Evolutionary conservation across 2,113 vertebrate species (phyloP), one percentile per base, ranked within the genome.

Genomic region (Apodemus sylvaticus): DNA sequence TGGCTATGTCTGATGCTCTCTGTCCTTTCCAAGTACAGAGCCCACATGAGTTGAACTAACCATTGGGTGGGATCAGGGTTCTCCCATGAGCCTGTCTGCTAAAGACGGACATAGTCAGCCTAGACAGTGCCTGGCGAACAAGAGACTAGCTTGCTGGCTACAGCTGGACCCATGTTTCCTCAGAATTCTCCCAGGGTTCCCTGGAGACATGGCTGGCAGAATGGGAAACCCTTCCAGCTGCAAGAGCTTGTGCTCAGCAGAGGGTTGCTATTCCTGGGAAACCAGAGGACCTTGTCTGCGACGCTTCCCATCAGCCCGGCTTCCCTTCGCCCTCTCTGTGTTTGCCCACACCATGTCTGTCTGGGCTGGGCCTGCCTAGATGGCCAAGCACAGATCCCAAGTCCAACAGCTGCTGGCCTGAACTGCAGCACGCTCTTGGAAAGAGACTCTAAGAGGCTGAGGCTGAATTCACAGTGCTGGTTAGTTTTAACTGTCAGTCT

Each of bases 101-200:
- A 55, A 73, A 53, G 48, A 82, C 36, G 62, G 94, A 48, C 6
- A 4, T 14, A 78, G 26, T 70, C 3, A 14, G 55, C 34, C 64
- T 71, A 90, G 85, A 89, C 77, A 74, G 12, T 2, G 68, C 60
- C 77, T 36, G 70, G 77, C 64, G 76, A 29, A 83, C 48, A 14
- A 79, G 39, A 94, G 42, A 62, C 3, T 14, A 82, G 70, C 71
- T 85, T 19, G 0, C 60, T 42, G 60, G 81, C 58, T 36, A 13
- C 66, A 24, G 42, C 48, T 70, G 0, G 29, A 91, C 53, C 42
- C 55, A 39, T 0, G 3, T 36, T 90, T 81, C 93, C 90, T 85
- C 53, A 29, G 96, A 95, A 94, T 92, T 92, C 91, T 86, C 88
- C 88, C 73, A 45, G 78, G 94, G 68, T 55, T 96, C 96, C 91